These are phyloP conservation scores for Caenorhabditis auriculariae DNA, from an alignment of 2,888 invertebrate species.

Conservation along the genomic window DNA sequence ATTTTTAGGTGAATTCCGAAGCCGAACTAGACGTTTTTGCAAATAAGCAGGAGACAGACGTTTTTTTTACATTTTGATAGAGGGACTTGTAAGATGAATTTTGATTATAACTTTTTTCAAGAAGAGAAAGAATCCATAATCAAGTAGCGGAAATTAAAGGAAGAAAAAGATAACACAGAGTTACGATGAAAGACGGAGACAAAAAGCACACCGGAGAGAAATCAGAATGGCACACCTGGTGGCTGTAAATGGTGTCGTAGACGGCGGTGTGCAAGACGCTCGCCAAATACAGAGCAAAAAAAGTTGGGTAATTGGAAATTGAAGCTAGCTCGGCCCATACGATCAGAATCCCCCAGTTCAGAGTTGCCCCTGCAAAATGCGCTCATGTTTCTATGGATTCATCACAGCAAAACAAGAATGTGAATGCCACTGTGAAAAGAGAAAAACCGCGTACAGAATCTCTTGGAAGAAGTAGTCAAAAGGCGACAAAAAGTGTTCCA, in stretches of 20 bases:
- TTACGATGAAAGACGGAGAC: conserved; percentile 2
- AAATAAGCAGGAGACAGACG: no score
- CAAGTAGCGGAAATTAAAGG: conserved; percentile 3
- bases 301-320: conserved; percentile 20
- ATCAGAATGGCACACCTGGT: conserved; percentile 74
- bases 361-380: conserved; percentile 48
- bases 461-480: no score
- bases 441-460: no score
- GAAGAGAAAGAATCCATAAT: no score
- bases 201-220: not conserved
- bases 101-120: no score
- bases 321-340: conserved; percentile 64
- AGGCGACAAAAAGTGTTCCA: no score
- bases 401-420: no score
- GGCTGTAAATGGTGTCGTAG: conserved; percentile 97
- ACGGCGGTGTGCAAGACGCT: conserved; percentile 92
- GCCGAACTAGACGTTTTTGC: no score
- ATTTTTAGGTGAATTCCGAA: no score
- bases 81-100: no score
- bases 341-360: conserved; percentile 67
- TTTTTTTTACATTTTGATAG: no score
- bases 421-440: no score
- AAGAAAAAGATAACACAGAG: not conserved
- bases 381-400: conserved; percentile 1
- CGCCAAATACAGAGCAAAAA: conserved; percentile 68